phyloP scores from a whole-genome alignment of 2,888 invertebrate species.

The Euplagia quadripunctaria region DNA sequence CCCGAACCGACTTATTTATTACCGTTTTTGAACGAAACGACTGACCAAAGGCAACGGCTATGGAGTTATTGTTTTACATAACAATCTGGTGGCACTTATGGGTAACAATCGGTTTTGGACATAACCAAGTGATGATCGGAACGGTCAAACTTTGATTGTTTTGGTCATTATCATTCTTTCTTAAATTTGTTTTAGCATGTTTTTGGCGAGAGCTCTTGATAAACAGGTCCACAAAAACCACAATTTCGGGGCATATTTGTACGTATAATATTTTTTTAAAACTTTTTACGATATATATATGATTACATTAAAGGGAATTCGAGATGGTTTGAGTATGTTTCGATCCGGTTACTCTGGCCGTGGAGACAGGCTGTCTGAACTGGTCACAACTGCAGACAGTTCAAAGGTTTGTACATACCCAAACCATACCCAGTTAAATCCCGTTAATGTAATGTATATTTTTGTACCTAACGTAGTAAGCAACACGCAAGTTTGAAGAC shows the following conservation, averaged over 20 bases:
- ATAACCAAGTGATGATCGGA: slow-evolving; percentile 18
- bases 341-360: not conserved
- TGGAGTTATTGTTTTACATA: slow-evolving; percentile 53
- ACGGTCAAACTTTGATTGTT: slow-evolving; percentile 12
- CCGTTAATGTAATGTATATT: no score
- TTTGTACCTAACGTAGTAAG: no score
- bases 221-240: not conserved
- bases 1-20: slow-evolving; percentile 43
- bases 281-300: no score
- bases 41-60: slow-evolving; percentile 38
- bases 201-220: not conserved
- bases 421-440: no score
- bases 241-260: not conserved
- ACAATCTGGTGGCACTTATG: slow-evolving; percentile 22
- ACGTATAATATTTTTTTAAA: not conserved
- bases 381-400: no score
- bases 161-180: slow-evolving; percentile 12
- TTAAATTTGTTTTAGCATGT: not conserved
- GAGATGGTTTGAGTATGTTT: not conserved
- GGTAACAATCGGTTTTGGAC: slow-evolving; percentile 19
- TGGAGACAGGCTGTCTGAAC: not conserved
- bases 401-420: not conserved
- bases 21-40: slow-evolving; percentile 48
- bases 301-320: not conserved
- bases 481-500: no score